phyloP scores from a whole-genome alignment of 1,140 invertebrate species.

The Sycophaga agraensis region DNA sequence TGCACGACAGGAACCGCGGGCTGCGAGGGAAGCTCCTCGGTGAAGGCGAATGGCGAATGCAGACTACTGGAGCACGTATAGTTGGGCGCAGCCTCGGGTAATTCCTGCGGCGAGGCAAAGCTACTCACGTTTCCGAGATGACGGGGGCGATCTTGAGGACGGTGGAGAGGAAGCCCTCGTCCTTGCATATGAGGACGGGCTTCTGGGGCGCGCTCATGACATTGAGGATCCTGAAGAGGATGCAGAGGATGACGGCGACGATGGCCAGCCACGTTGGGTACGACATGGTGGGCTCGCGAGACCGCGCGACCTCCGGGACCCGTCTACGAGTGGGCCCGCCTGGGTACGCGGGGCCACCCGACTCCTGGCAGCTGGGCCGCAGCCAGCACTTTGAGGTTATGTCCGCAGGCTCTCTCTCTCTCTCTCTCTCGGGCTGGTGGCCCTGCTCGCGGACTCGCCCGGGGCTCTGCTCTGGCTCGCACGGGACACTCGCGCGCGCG shows the following conservation, averaged over 20 bases:
- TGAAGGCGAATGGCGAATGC: too few relatives aligned
- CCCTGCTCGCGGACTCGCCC: not conserved
- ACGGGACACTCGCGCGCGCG: too few relatives aligned
- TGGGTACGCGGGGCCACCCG: not conserved
- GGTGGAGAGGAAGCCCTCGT: constrained; percentile 73
- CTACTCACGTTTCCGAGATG: constrained; percentile 77
- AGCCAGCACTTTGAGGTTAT: not conserved
- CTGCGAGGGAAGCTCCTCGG: too few relatives aligned
- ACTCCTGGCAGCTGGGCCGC: not conserved
- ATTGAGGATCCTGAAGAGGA: constrained; percentile 80
- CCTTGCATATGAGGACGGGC: constrained; percentile 72
- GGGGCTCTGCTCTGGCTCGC: too few relatives aligned
- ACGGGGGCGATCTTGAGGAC: constrained; percentile 75
- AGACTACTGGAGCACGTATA: too few relatives aligned
- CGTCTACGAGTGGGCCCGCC: not conserved
- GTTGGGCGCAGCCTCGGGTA: too few relatives aligned
- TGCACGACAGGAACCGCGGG: too few relatives aligned
- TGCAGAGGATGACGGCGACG: constrained; percentile 75
- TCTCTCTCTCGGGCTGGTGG: not conserved
- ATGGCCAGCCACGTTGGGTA: constrained; percentile 73
- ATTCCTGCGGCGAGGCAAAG: too few relatives aligned
- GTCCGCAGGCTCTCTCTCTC: not conserved
- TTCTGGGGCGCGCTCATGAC: constrained; percentile 76
- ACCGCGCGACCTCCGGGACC: not conserved
- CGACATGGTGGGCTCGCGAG: constrained; percentile 63